A percentile compares a stretch with the other conserved stretches of the same genome.
Evolutionary conservation across 2,797 vertebrate genomes (phyloP).

Genomic region (Premnoplex brunnescens): DNA sequence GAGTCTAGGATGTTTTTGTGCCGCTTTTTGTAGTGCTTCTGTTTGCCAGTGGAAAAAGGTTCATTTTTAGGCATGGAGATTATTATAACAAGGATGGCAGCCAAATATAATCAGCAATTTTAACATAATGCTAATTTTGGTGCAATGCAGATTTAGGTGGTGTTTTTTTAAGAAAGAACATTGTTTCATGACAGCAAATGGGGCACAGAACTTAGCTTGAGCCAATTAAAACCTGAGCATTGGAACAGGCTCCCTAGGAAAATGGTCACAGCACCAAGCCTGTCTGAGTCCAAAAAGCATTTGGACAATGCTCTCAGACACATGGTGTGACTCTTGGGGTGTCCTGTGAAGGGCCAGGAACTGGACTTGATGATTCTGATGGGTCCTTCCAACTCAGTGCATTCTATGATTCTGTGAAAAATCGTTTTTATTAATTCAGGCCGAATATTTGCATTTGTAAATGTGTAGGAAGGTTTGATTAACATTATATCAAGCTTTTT

Average conservation of each 20-base stretch:
- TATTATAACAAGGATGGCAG: neutral
- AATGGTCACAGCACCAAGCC: neutral
- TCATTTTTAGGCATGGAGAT: neutral
- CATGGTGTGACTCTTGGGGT: neutral
- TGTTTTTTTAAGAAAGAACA: neutral
- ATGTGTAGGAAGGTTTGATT: neutral
- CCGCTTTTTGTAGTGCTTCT: neutral
- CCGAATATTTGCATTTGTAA: neutral
- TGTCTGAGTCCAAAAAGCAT: neutral
- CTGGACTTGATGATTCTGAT: neutral
- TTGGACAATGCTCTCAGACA: neutral
- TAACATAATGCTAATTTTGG: neutral
- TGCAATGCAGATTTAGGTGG: neutral
- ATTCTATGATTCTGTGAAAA: neutral
- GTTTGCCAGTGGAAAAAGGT: neutral
- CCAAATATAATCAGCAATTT: neutral
- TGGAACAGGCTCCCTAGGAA: neutral
- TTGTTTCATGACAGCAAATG: neutral
- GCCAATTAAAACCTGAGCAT: neutral
- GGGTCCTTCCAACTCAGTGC: neutral
- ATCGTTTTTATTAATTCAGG: neutral
- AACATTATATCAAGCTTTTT: neutral
- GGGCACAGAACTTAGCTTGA: neutral
- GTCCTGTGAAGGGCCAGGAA: neutral
- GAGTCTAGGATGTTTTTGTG: neutral